Conservation (phyloP, 2,888 invertebrate species). For the Drosophila formosana region DNA sequence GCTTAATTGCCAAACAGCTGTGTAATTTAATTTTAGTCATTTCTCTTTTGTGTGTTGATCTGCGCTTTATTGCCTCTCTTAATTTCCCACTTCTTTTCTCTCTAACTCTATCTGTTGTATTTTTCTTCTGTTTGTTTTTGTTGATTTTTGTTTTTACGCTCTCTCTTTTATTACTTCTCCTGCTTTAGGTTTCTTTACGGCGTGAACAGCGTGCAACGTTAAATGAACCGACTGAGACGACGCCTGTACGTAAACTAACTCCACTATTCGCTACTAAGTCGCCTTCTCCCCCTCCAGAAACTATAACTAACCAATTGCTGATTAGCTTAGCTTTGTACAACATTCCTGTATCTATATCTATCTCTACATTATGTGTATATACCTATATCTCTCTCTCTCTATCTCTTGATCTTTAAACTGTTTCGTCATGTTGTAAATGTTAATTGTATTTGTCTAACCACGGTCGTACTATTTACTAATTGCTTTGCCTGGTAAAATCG, state of each 20-base stretch:
- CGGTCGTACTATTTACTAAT: constrained; percentile 35
- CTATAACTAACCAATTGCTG: constrained; percentile 13
- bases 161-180: constrained; percentile 80
- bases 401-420: constrained; percentile 18
- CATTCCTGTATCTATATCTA: constrained; percentile 33
- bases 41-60: constrained; percentile 4
- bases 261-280: constrained; percentile 63
- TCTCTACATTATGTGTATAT: constrained; percentile 28
- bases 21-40: constrained; percentile 2
- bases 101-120: constrained; percentile 75
- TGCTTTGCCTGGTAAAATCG: constrained; percentile 35
- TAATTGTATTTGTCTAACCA: constrained; percentile 53
- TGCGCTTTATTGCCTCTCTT: constrained; percentile 13
- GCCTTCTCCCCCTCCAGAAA: neutral
- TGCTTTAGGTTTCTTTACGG: constrained; percentile 88
- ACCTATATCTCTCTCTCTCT: constrained; percentile 28
- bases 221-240: constrained; percentile 85
- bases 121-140: constrained; percentile 86
- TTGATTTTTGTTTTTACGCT: constrained; percentile 80
- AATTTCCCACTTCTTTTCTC: constrained; percentile 1
- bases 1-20: constrained; percentile 9
- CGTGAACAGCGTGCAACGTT: constrained; percentile 87
- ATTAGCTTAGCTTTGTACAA: constrained; percentile 53
- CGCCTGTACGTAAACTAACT: constrained; percentile 85
- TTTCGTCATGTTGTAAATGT: constrained; percentile 44